These are phyloP conservation scores for Meliscaeva auricollis DNA, from an alignment of 2,888 invertebrate genomes.

Conservation along the genomic window DNA sequence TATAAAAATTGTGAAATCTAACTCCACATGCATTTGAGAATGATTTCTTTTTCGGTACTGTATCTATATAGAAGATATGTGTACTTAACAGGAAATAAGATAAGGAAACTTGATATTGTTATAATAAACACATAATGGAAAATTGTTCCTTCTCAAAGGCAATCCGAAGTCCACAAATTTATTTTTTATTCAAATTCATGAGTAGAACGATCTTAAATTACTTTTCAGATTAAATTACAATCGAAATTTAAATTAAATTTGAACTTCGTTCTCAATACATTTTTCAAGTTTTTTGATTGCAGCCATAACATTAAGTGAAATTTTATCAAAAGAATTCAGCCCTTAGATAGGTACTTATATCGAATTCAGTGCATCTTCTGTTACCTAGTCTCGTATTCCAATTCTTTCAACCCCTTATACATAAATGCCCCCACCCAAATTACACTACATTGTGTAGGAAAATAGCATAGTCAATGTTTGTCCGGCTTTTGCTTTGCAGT, in stretches of 20 bases:
- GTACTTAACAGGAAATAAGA: conserved; percentile 5
- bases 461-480: conserved; percentile 2
- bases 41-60: no score
- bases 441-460: background rate
- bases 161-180: background rate
- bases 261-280: conserved; percentile 21
- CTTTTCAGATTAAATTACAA: conserved; percentile 37
- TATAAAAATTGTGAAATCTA: no score
- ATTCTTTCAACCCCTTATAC: conserved; percentile 16
- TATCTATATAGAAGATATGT: no score
- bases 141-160: background rate
- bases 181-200: background rate
- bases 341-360: background rate
- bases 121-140: background rate
- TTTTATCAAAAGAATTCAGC: conserved; percentile 29
- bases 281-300: background rate
- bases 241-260: conserved; percentile 47
- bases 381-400: conserved; percentile 35
- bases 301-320: conserved; percentile 4
- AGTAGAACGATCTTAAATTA: background rate
- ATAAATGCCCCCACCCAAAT: background rate
- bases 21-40: no score
- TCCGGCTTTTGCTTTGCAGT: conserved; percentile 49
- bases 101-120: background rate
- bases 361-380: conserved; percentile 38